A percentile compares a stretch with the other conserved stretches of the same genome.
phyloP scores from a whole-genome alignment of 1,140 invertebrate species.

The Panulirus ornatus region DNA sequence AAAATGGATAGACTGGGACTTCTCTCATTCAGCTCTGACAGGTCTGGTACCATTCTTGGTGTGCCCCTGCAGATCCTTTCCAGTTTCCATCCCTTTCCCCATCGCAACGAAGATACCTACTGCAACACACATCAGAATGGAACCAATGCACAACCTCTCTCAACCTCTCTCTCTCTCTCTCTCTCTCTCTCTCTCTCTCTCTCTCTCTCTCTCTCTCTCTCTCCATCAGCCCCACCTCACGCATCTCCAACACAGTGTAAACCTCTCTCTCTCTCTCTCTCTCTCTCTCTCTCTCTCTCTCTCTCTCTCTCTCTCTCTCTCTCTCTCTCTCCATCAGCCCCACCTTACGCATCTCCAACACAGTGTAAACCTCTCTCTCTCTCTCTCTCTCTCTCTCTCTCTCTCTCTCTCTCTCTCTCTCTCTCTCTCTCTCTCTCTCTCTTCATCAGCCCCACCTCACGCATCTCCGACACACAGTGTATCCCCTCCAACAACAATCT shows the following conservation, averaged over 20 bases:
- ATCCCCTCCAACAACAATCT: no score
- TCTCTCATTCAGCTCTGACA: no score
- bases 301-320: not conserved
- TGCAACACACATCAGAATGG: no score
- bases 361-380: no score
- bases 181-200: not conserved
- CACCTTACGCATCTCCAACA: no score
- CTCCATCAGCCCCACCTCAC: not conserved
- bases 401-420: not conserved
- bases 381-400: not conserved
- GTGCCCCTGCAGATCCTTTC: no score
- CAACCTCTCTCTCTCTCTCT: not conserved
- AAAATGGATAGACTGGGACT: no score
- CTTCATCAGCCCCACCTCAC: not conserved
- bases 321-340: no score
- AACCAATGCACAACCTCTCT: no score
- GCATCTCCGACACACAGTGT: not conserved
- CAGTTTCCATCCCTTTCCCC: no score
- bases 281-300: not conserved
- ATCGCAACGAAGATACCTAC: no score
- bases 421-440: not conserved
- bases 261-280: not conserved
- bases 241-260: not conserved
- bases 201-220: constrained; percentile 2
- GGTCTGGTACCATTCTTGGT: not conserved